Evolutionary conservation across 1,140 invertebrate genomes (phyloP).

Genomic region (Panagrolaimus sp.): DNA sequence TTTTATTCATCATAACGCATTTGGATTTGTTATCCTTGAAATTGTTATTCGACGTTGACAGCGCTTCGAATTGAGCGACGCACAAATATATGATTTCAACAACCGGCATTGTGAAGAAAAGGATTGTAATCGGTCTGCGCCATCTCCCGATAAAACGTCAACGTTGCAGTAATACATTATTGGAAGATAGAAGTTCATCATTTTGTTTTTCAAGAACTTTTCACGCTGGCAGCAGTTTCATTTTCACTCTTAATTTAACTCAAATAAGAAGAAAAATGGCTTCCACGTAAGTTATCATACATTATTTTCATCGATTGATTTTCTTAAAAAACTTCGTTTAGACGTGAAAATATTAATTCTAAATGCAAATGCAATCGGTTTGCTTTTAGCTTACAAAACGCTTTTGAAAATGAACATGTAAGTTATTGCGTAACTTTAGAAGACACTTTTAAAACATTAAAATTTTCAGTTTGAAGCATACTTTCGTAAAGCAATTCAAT

Average conservation of each 20-base stretch:
- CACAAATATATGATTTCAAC: neutral
- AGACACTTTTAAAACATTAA: neutral
- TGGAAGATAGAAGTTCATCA: no score
- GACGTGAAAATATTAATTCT: neutral
- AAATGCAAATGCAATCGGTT: constrained; percentile 46
- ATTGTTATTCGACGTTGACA: no score
- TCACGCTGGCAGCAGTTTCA: no score
- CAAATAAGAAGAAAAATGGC: neutral
- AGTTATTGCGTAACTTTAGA: neutral
- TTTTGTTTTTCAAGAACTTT: no score
- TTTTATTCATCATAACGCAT: no score
- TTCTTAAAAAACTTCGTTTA: no score
- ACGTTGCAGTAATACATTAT: no score
- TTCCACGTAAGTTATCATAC: constrained; percentile 4
- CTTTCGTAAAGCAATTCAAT: constrained; percentile 51
- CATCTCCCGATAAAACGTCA: neutral
- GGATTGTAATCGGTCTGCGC: neutral
- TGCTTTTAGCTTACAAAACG: constrained; percentile 50
- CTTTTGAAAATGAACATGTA: constrained; percentile 48
- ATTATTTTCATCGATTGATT: no score
- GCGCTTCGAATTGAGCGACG: neutral
- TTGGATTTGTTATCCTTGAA: no score
- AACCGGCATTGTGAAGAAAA: neutral
- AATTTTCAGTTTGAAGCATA: constrained; percentile 48
- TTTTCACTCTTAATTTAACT: neutral